Percentiles rank a stretch among this genome's conserved stretches.
Conservation (phyloP, 2,113 vertebrate genomes). For the Ochotona curzoniae region DNA sequence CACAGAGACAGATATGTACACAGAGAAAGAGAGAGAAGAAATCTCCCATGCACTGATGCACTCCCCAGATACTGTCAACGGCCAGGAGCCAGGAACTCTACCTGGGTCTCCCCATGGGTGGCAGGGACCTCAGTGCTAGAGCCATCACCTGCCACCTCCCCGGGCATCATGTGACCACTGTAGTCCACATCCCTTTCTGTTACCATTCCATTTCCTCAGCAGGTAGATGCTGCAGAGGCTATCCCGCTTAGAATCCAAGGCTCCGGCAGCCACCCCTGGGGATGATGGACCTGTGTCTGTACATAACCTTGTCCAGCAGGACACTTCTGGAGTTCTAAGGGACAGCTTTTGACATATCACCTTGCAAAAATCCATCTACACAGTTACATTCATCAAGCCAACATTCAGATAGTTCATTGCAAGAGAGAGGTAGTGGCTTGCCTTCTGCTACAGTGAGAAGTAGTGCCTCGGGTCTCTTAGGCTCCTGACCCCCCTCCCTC, state of each 20-base stretch:
- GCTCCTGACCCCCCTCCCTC: too few species aligned
- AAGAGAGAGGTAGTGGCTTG: conserved; percentile 12
- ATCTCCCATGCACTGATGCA: too few species aligned
- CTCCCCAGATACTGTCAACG: too few species aligned
- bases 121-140: too few species aligned
- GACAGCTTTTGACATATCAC: conserved; percentile 56
- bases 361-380: conserved; percentile 59
- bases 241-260: neutral
- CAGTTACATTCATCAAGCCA: conserved; percentile 56
- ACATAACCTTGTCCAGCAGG: conserved; percentile 22
- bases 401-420: neutral
- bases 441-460: neutral
- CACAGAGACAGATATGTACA: too few species aligned
- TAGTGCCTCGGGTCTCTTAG: neutral
- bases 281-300: conserved; percentile 42
- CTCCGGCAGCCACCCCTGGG: neutral
- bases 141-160: too few species aligned
- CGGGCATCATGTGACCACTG: neutral
- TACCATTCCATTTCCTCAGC: neutral
- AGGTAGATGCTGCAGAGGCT: neutral
- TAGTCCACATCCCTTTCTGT: neutral
- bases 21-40: too few species aligned
- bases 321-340: conserved; percentile 60
- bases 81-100: too few species aligned
- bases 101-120: too few species aligned